Evolutionary conservation across 2,888 invertebrate species (phyloP).

Genomic region (Meganola albula): DNA sequence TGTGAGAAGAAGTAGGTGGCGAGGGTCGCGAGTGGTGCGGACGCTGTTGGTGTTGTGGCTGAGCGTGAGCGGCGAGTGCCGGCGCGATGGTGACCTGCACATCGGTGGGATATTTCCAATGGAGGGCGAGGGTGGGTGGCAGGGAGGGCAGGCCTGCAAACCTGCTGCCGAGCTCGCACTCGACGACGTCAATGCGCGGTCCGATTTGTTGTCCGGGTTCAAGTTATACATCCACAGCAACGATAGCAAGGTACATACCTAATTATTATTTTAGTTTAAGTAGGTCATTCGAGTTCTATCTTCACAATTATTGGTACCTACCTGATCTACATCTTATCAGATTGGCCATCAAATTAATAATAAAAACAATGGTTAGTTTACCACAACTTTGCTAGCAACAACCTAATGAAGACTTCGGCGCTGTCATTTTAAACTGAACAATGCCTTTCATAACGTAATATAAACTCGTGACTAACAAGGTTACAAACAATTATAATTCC

Average conservation of each 20-base stretch:
- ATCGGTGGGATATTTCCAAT: conserved; percentile 99
- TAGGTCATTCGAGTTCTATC: no score
- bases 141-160: conserved; percentile 98
- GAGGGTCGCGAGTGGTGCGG: conserved; percentile 32
- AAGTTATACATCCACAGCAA: conserved; percentile 94
- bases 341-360: no score
- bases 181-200: conserved; percentile 94
- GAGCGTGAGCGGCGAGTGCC: conserved; percentile 49
- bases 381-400: no score
- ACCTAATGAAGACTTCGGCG: no score
- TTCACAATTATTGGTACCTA: no score
- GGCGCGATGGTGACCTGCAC: conserved; percentile 87
- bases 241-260: conserved; percentile 94
- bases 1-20: conserved; percentile 37
- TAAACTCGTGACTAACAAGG: conserved; percentile 17
- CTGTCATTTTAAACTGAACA: not conserved
- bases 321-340: no score
- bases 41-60: conserved; percentile 54
- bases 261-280: no score
- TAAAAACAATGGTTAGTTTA: no score
- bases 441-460: conserved; percentile 7
- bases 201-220: conserved; percentile 94
- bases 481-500: conserved; percentile 39
- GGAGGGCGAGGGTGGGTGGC: conserved; percentile 97
- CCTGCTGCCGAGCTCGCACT: conserved; percentile 98